A percentile compares a stretch with the other conserved stretches of the same genome.
These are phyloP conservation scores for Kryphioiulus occultus DNA, from an alignment of 2,888 invertebrate species.

Conservation along the genomic window DNA sequence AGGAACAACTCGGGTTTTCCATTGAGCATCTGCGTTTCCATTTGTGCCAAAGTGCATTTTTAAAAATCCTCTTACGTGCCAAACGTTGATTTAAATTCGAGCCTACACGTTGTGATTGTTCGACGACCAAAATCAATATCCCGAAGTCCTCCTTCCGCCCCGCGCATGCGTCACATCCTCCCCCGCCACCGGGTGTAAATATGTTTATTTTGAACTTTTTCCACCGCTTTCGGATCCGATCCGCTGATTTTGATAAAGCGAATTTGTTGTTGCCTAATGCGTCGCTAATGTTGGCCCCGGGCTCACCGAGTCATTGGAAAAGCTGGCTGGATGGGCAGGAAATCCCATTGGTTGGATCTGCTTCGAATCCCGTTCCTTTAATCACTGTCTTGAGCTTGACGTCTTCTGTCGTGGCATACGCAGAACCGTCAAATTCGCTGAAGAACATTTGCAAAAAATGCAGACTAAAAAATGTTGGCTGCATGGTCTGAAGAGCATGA, in stretches of 20 bases:
- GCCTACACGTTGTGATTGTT: not conserved
- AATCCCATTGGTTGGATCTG: not conserved
- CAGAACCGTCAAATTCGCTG: no score
- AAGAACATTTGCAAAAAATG: no score
- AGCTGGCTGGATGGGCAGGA: not conserved
- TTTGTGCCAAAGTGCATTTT: conserved; percentile 2
- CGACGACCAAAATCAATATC: not conserved
- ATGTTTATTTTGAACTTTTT: not conserved
- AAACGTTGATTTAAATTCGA: conserved; percentile 8
- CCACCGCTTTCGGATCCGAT: not conserved
- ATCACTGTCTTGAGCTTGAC: not conserved
- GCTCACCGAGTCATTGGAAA: not conserved
- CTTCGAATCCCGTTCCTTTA: not conserved
- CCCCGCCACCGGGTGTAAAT: not conserved
- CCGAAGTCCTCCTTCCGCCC: not conserved
- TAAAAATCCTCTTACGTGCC: conserved; percentile 31
- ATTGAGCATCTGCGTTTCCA: not conserved
- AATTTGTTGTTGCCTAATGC: conserved; percentile 31
- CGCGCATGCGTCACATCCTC: not conserved
- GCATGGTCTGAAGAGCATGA: no score
- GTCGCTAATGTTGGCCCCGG: conserved; percentile 1
- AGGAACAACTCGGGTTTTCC: not conserved
- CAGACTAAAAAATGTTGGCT: no score
- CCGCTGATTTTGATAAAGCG: conserved; percentile 8
- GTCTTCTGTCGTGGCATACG: no score